Percentiles rank a stretch among this genome's conserved stretches.
phyloP scores from a whole-genome alignment of 1,140 invertebrate species.

The Aphelenchoides besseyi region DNA sequence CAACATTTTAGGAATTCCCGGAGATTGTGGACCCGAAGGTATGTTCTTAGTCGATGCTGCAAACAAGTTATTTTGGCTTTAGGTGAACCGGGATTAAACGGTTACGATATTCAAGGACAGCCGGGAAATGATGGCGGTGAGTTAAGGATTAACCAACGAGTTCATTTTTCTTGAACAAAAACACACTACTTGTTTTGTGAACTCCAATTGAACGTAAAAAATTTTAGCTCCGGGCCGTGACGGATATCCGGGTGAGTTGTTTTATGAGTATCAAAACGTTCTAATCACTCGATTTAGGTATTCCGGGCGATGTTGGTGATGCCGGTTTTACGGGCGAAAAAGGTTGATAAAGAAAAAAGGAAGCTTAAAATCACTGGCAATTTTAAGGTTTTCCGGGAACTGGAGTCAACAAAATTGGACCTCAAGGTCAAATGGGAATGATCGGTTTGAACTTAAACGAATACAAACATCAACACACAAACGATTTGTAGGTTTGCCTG shows the following conservation, averaged over 20 bases:
- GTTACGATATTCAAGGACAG: conserved; percentile 59
- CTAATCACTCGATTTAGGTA: conserved; percentile 13
- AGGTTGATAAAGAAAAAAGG: too few species aligned
- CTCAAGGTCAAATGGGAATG: conserved; percentile 50
- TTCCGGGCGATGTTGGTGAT: conserved; percentile 59
- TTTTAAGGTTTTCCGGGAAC: conserved; percentile 61
- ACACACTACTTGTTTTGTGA: too few species aligned
- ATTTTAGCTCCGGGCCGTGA: conserved; percentile 50
- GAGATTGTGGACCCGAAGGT: conserved; percentile 19
- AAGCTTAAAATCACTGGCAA: too few species aligned
- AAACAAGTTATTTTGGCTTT: conserved; percentile 2
- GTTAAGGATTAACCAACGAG: too few species aligned
- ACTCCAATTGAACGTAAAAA: too few species aligned
- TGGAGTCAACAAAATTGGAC: conserved; percentile 58
- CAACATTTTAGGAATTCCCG: not conserved
- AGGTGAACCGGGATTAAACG: conserved; percentile 53
- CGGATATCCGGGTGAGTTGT: conserved; percentile 45
- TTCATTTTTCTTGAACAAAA: too few species aligned
- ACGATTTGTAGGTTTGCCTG: too few species aligned
- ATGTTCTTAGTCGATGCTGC: too few species aligned
- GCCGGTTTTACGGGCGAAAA: conserved; percentile 31
- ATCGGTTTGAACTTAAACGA: too few species aligned
- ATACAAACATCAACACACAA: too few species aligned
- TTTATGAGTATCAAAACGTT: not conserved
- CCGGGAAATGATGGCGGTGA: conserved; percentile 58